Percentiles rank a stretch among this genome's conserved stretches.
phyloP scores from a whole-genome alignment of 2,888 invertebrate species.

The Cerceris rybyensis region DNA sequence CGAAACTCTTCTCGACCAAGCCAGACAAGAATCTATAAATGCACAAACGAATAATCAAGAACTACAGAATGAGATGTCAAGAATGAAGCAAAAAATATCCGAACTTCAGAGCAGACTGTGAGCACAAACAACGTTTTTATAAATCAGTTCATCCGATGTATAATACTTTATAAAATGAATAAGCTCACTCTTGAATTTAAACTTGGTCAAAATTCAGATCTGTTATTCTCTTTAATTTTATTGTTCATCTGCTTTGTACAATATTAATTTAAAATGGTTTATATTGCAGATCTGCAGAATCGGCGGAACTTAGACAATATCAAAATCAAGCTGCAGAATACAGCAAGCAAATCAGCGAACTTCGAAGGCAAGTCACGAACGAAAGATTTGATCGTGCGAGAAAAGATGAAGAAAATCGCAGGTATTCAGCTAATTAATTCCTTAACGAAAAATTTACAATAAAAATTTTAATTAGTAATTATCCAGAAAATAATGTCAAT shows the following conservation, averaged over 20 bases:
- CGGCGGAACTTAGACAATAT: conserved; percentile 82
- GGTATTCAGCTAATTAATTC: conserved; percentile 61
- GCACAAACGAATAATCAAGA: conserved; percentile 86
- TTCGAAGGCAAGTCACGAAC: conserved; percentile 83
- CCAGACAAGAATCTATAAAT: conserved; percentile 85
- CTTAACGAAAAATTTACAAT: neutral
- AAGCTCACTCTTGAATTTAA: neutral
- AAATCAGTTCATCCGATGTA: no score
- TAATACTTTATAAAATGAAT: no score
- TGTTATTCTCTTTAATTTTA: no score
- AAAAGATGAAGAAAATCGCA: conserved; percentile 79
- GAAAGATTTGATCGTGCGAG: conserved; percentile 83
- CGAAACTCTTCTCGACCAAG: conserved; percentile 84
- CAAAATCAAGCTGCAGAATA: conserved; percentile 84
- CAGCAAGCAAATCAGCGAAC: conserved; percentile 83
- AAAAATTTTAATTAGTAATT: neutral
- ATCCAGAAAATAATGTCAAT: no score
- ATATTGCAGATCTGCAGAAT: conserved; percentile 75
- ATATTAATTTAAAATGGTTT: neutral
- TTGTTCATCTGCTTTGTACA: neutral
- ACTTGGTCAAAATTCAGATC: no score
- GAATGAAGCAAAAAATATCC: conserved; percentile 83
- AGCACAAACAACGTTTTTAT: conserved; percentile 8
- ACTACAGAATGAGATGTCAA: conserved; percentile 85
- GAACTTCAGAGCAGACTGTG: conserved; percentile 83